Evolutionary conservation across 2,113 vertebrate genomes (phyloP), one percentile per base, ranked within the genome.

Genomic region (Panurus biarmicus): DNA sequence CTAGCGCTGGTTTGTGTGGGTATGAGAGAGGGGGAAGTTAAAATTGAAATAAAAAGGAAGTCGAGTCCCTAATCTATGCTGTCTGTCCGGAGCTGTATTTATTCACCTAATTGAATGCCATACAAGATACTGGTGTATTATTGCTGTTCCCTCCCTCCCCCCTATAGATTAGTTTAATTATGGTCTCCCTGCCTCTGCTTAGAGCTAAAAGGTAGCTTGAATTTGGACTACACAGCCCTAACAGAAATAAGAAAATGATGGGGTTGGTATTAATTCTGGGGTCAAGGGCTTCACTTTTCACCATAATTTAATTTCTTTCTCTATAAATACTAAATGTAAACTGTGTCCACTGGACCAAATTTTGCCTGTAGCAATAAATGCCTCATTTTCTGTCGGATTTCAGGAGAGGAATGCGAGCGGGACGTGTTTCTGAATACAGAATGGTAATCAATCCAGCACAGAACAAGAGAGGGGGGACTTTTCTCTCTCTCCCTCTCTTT

Each of bases 271-370:
- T 98, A 97, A 97, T 98, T 97, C 97, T 94, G 95, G 96, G 98
- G 98, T 98, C 97, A 98, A 98, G 98, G 98, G 98, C 97, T 97
- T 97, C 97, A 96, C 97, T 98, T 98, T 97, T 97, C 97, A 97
- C 96, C 97, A 97, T 98, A 98, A 98, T 98, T 98, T 98, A 98
- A 98, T 98, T 98, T 98, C 98, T 97, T 96, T 97, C 97, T 97
- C 97, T 98, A 98, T 99, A 99, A 98, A 98, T 98, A 99, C 98
- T 98, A 98, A 98, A 98, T 98, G 98, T 98, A 99, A 99, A 99
- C 98, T 98, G 98, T 98, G 98, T 98, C 97, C 97, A 97, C 94
- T 97, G 98, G 98, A 98, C 98, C 98, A 98, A 97, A 98, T 98
- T 98, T 98, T 97, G 98, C 98, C 98, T 94, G 97, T 97, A 97